A percentile compares a stretch with the other conserved stretches of the same genome.
phyloP scores from a whole-genome alignment of 1,140 invertebrate genomes.

The Lepidurus couesii region DNA sequence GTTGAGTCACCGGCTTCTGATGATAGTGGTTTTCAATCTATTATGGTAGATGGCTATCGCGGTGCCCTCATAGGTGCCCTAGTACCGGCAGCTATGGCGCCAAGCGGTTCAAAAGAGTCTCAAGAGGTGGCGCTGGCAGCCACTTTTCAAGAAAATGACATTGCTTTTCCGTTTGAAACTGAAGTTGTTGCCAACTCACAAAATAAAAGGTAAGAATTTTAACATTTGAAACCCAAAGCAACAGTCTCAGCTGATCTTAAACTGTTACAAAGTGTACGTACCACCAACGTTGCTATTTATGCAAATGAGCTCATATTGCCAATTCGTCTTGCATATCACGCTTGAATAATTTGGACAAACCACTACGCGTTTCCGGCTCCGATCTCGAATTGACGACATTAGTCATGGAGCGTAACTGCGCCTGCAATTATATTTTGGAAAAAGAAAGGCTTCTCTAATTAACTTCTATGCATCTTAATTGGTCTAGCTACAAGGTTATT shows the following conservation, averaged over 20 bases:
- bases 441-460: background rate
- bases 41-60: background rate
- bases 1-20: background rate
- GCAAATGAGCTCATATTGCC: background rate
- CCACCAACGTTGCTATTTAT: slow-evolving; percentile 12
- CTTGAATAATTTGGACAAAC: background rate
- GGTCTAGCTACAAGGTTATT: background rate
- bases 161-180: background rate
- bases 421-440: background rate
- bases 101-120: background rate
- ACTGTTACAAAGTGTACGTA: background rate
- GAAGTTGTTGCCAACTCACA: background rate
- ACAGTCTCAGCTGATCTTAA: too few species aligned
- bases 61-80: background rate
- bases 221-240: background rate
- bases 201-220: background rate
- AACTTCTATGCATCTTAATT: background rate
- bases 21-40: background rate
- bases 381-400: background rate
- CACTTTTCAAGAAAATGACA: background rate
- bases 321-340: background rate
- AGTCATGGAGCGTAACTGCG: background rate
- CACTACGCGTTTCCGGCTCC: background rate
- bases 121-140: background rate
- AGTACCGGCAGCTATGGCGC: background rate